Base-by-base conservation (phyloP, 2,113 vertebrate genomes). In the Gorsachius goisagi region DNA sequence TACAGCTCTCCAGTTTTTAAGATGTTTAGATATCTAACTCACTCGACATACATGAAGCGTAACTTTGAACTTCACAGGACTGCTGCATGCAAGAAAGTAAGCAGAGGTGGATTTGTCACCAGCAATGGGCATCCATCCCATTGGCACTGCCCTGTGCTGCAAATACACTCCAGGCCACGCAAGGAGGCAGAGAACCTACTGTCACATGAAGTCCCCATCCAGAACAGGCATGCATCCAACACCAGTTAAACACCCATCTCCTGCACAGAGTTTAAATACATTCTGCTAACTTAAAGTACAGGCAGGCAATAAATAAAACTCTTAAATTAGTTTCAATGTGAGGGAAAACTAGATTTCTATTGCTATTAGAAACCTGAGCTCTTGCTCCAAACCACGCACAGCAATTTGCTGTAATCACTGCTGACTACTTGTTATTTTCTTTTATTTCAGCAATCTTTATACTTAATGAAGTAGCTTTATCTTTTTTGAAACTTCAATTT, bases 121-220 rank as follows among this genome's bases (percentile, higher is more conserved):
- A 90, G 27, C 45, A 80, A 37, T 2, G 4, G 2, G 3, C 23
- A 53, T n/a, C 13, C 23, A 53, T n/a, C 13, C 59, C 41, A 3
- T 4, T 44, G 67, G 15, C n/a, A 19, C 13, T 33, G 44, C 9
- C 60, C 24, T 8, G 17, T 14, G 23, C 11, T 2, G 1, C 24
- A 53, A 39, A 87, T 10, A n/a, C 0, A 0, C 30, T 91, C 33
- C 6, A 33, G 21, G 28, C 16, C 19, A 11, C 0, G 10, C 7
- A 44, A 55, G 28, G 15, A 72, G 8, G 21, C 27, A 83, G 15
- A 68, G 27, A 49, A 64, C 28, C n/a, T 91, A 33, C 30, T 71
- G 56, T 28, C 41, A 67, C 0, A 0, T 60, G 56, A 93, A 85
- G 24, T 64, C 20, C 30, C 45, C 33, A 58, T 41, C 16, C 73